Conservation (phyloP, 1,140 invertebrate species). For the Apis mellifera region Amel_HAv3.1 CM009937.2:4724501-4725000, state of each 20-base stretch:
- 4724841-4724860: slow-evolving; percentile 95
- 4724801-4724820: slow-evolving; percentile 95
- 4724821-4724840: slow-evolving; percentile 95
- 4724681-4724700: slow-evolving; percentile 96
- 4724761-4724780: slow-evolving; percentile 98
- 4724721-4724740: slow-evolving; percentile 89
- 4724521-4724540: slow-evolving; percentile 94
- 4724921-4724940: slow-evolving; percentile 98
- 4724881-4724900: slow-evolving; percentile 91
- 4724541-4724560: slow-evolving; percentile 94
- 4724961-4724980: slow-evolving; percentile 88
- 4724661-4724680: slow-evolving; percentile 97
- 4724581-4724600: slow-evolving; percentile 82
- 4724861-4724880: slow-evolving; percentile 95
- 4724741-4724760: slow-evolving; percentile 97
- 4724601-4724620: slow-evolving; percentile 85
- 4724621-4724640: slow-evolving; percentile 95
- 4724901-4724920: slow-evolving; percentile 95
- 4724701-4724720: slow-evolving; percentile 92
- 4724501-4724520: slow-evolving; percentile 92
- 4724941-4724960: slow-evolving; percentile 94
- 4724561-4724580: slow-evolving; percentile 95
- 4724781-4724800: slow-evolving; percentile 97
- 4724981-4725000: slow-evolving; percentile 92
- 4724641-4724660: slow-evolving; percentile 96